Evolutionary conservation across 2,888 invertebrate species (phyloP), one percentile per base, ranked within the genome.

Genomic region (Eristalis tenax): DNA sequence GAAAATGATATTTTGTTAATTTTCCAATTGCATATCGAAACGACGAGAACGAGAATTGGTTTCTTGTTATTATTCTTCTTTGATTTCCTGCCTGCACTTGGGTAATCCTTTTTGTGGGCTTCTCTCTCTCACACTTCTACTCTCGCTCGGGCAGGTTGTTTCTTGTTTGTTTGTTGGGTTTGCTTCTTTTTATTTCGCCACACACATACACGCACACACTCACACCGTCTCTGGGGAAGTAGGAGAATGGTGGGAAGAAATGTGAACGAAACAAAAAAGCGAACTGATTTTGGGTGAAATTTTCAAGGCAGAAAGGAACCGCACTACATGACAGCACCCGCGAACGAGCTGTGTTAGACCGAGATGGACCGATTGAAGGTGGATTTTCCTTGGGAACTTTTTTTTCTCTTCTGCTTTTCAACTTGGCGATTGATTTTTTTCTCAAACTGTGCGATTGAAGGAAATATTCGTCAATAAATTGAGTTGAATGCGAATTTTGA

Each of bases 361-460:
- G 83, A 87, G 87, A 87, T 76, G 75, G 23, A 79, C 40, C 74
- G 78, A 79, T 75, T 43, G 66, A 50, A 70, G 75, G 79, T 75
- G 70, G 74, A 79, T 79, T 87, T 87, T 83, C 70, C 73, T 78
- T 66, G 59, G 70, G 66, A 69, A 57, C 61, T 81, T 74, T 74
- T 73, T 73, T 63, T 32, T 26, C 57, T 18, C 38, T 50, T 71
- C 50, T 82, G 43, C 69, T 75, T 71, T 71, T 71, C 78, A 75
- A 87, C 87, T 87, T 75, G 75, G 68, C 83, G 64, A 87, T 87
- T 87, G 87, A 87, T 87, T 87, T 83, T 87, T 87, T 79, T 75
- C 13, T 83, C 26, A 71, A 78, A 83, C 59, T 66, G 59, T 59
- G 70, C 40, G 70, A 71, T 35, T 75, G 15, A 28, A 43, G 65